phyloP scores from a whole-genome alignment of 2,888 invertebrate genomes.

The Parapristionchus giblindavisi region DNA sequence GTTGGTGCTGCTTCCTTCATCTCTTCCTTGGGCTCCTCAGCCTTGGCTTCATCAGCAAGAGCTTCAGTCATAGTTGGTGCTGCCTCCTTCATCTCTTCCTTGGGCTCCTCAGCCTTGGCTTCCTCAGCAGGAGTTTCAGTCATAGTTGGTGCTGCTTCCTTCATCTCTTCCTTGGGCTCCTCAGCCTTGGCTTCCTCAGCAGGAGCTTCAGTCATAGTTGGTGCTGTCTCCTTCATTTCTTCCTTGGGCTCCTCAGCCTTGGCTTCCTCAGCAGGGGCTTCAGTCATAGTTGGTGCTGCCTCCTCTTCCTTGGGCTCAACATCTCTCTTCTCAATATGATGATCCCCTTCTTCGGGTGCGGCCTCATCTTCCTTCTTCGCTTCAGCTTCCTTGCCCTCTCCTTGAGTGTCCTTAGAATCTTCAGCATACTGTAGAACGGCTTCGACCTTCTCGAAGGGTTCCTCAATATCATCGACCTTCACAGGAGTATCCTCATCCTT shows the following conservation, averaged over 20 bases:
- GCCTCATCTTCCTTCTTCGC: not conserved
- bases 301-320: not conserved
- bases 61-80: too few relatives aligned
- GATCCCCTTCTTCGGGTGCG: too few relatives aligned
- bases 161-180: not conserved
- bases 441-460: not conserved
- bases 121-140: not conserved
- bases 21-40: not conserved
- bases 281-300: not conserved
- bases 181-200: constrained; percentile 10
- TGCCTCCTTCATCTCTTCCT: not conserved
- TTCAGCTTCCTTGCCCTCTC: not conserved
- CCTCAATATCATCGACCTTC: not conserved
- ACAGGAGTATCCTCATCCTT: not conserved
- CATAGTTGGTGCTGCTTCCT: not conserved
- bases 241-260: not conserved
- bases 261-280: not conserved
- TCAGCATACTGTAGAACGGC: not conserved
- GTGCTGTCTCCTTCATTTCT: not conserved
- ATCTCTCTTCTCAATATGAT: not conserved
- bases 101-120: not conserved
- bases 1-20: not conserved
- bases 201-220: too few relatives aligned
- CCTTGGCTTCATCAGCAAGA: constrained; percentile 15
- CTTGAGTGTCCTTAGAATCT: not conserved